Base-by-base conservation (phyloP, 2,797 vertebrate species). In the Phataginus tricuspis region DNA sequence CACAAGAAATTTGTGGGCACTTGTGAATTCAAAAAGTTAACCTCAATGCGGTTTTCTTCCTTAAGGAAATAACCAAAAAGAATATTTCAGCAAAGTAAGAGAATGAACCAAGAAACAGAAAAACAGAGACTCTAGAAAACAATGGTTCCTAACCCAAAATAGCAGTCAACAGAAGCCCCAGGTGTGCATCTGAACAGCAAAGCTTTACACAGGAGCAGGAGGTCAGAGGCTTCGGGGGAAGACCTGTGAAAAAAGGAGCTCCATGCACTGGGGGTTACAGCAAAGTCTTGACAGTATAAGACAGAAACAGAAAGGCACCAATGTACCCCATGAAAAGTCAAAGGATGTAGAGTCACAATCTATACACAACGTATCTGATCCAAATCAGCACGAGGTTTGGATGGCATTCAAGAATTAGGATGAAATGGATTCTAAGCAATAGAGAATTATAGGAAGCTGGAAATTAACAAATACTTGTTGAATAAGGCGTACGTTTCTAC, bases 11-110 rank as follows among this genome's bases (percentile, higher is more conserved):
- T 5, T 55, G 25, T 51, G 14, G 34, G 51, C 16, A 27, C 23
- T 55, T 31, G 18, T 31, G 55, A 21, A 61, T 77, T 75, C 7
- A 49, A 39, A 68, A 68, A 51, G 37, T 49, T 72, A 18, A 55
- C 37, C 18, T 34, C 29, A 10, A 7, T n/a, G 69, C 42, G 74
- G 15, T 78, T 74, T 77, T 37, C 45, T 39, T n/a, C 11, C 74
- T 85, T 66, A 55, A 45, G 25, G 42, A 86, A 84, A 69, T 25
- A 87, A 66, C 55, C 16, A 79, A 83, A 83, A 64, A 69, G 53
- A 91, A 49, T 71, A 64, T 11, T 80, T 15, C 74, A 82, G 34
- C 25, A 86, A 74, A 95, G 53, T 53, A 61, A 91, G 16, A 9
- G 39, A 95, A 83, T 49, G 42, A 79, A 57, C 16, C 15, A 77